phyloP scores from a whole-genome alignment of 2,888 invertebrate genomes.

The Liopterus haemorrhoidalis region DNA sequence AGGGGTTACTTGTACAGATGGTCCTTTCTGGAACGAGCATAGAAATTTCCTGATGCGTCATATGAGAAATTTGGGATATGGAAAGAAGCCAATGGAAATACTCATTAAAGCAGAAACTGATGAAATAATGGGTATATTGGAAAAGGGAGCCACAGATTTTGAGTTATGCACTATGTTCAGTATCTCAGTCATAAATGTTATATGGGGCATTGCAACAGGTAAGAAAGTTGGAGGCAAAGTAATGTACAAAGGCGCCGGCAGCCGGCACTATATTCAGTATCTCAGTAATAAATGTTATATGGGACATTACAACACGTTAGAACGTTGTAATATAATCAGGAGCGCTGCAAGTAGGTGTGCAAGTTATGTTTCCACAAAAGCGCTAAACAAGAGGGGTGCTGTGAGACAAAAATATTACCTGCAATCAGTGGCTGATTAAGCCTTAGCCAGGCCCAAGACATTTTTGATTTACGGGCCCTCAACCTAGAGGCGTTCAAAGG shows the following conservation, averaged over 20 bases:
- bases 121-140: slow-evolving; percentile 41
- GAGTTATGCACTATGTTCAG: slow-evolving; percentile 44
- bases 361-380: too few species aligned
- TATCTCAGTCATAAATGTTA: slow-evolving; percentile 57
- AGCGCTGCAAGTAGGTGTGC: too few species aligned
- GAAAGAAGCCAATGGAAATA: slow-evolving; percentile 47
- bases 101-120: slow-evolving; percentile 50
- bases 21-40: slow-evolving; percentile 50
- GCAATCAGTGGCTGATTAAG: too few species aligned
- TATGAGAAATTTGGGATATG: slow-evolving; percentile 50
- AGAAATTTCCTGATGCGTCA: slow-evolving; percentile 49
- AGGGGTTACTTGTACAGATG: slow-evolving; percentile 57
- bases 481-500: too few species aligned
- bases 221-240: slow-evolving; percentile 37
- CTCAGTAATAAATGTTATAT: slow-evolving; percentile 59
- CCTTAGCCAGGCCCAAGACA: too few species aligned
- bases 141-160: slow-evolving; percentile 33
- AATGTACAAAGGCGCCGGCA: too few species aligned
- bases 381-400: too few species aligned
- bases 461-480: too few species aligned
- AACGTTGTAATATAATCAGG: too few species aligned
- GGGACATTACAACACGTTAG: slow-evolving; percentile 51
- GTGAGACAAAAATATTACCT: too few species aligned
- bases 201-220: slow-evolving; percentile 56
- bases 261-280: slow-evolving; percentile 48